Evolutionary conservation across 2,113 vertebrate species (phyloP), one percentile per base, ranked within the genome.

Genomic region (Hydropotes inermis): DNA sequence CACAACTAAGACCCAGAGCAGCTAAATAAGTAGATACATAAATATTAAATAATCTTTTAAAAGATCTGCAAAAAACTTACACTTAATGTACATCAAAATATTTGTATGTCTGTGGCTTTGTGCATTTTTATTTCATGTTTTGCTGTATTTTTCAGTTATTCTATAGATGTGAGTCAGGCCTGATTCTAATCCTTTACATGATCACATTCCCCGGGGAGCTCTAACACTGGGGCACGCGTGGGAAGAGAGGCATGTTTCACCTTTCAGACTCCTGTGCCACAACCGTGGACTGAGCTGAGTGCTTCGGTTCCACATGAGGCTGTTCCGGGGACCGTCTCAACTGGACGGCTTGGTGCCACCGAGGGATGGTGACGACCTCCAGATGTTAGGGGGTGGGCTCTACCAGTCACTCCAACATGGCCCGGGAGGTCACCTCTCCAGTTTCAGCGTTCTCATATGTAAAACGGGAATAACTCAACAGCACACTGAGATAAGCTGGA

Each of bases 181-280:
- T 43, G 70, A 43, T 27, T 76, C 70, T 76, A 7, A 14, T 2
- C 70, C 21, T 27, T 43, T 3, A 14, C 23, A 1, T 15, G 39
- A 15, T 13, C 70, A 7, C 70, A 1, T 0, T 74, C 23, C 23
- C 23, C 39, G 1, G 36, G 12, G 39, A 14, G 23, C 23, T 13
- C 3, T 27, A 15, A 7, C 70, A 4, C 39, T 3, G 70, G 70
- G 0, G 6, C 70, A 12, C 3, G 15, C 6, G 12, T 0, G 43
- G 70, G 70, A 43, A 43, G 36, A 7, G 36, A 27, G 70, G 39
- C 70, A 3, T 1, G 1, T 15, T 1, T 15, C 36, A 2, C 70
- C 21, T 4, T 14, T 27, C 21, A 43, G 36, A 13, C 70, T 43
- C 39, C 70, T 27, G 39, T 43, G 70, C 70, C 23, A 1, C 23